These are phyloP conservation scores for Podarcis lilfordi DNA, from an alignment of 2,797 vertebrate species.

Conservation along the genomic window DNA sequence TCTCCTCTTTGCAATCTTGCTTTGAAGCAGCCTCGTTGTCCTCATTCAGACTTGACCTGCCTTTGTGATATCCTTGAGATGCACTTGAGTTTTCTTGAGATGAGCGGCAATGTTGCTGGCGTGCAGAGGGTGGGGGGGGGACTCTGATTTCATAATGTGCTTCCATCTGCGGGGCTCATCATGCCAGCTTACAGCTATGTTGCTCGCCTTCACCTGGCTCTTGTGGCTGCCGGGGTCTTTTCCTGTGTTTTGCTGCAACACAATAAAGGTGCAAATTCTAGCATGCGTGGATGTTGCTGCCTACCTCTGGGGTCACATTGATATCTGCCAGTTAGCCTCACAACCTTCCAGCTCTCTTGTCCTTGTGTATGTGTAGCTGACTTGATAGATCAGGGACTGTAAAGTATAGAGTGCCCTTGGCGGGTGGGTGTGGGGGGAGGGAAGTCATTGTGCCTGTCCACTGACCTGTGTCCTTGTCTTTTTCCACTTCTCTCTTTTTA, in stretches of 20 bases:
- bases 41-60: not conserved
- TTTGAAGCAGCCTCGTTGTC: too few relatives aligned
- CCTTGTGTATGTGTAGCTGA: conserved; percentile 27
- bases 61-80: not conserved
- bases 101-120: too few relatives aligned
- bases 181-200: not conserved
- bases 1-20: not conserved
- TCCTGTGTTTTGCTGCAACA: conserved; percentile 19
- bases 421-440: not conserved
- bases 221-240: not conserved
- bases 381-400: not conserved
- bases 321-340: conserved; percentile 35
- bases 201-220: not conserved
- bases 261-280: conserved; percentile 52
- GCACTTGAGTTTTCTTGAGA: not conserved
- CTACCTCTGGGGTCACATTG: conserved; percentile 41
- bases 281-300: not conserved
- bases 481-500: conserved; percentile 33
- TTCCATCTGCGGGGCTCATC: not conserved
- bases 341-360: conserved; percentile 46
- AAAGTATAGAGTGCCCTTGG: conserved; percentile 30
- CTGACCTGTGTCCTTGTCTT: not conserved
- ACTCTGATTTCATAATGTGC: not conserved
- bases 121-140: not conserved
- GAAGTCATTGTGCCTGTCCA: too few relatives aligned